Evolutionary conservation across 1,140 invertebrate genomes (phyloP).

Genomic region (Drosophila littoralis): DNA sequence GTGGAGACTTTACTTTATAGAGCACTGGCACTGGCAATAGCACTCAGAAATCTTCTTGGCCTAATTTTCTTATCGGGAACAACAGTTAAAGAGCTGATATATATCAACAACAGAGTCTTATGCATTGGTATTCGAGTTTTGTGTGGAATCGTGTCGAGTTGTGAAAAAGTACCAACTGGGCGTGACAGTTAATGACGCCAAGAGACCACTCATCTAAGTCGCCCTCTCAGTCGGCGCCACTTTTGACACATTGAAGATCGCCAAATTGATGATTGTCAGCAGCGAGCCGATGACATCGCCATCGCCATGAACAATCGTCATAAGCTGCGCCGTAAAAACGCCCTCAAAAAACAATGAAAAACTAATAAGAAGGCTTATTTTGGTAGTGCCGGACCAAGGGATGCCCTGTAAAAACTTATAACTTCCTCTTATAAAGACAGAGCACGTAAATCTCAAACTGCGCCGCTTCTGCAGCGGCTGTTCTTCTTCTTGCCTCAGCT

Average conservation of each 20-base stretch:
- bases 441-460: no score
- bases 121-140: no score
- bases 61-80: no score
- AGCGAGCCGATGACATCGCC: conserved; percentile 33
- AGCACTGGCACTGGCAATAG: no score
- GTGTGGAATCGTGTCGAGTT: no score
- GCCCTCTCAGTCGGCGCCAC: conserved; percentile 46
- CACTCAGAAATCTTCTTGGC: no score
- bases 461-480: no score
- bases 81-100: no score
- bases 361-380: neutral
- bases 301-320: conserved; percentile 37
- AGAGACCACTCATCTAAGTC: neutral
- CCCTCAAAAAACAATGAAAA: conserved; percentile 40
- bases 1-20: no score
- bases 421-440: no score
- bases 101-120: no score
- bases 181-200: conserved; percentile 10
- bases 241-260: conserved; percentile 73
- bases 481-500: no score
- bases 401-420: neutral
- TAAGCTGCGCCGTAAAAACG: conserved; percentile 51
- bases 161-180: neutral
- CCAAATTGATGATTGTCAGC: conserved; percentile 74
- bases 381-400: neutral